These are phyloP conservation scores for Sarcophaga subvicina DNA, from an alignment of 2,888 invertebrate genomes.

Conservation along the genomic window DNA sequence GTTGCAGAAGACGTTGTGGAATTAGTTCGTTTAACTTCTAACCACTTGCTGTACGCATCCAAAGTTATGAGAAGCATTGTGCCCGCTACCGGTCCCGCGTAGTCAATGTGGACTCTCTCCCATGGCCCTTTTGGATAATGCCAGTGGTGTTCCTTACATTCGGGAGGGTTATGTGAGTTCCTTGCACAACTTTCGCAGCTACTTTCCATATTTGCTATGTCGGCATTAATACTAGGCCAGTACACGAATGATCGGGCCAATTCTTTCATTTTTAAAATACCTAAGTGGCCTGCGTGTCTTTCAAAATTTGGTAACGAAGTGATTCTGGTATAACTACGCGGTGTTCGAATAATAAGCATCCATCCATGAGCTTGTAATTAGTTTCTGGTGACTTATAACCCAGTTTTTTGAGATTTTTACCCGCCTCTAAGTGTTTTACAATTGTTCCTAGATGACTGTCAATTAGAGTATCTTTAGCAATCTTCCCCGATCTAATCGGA, in stretches of 20 bases:
- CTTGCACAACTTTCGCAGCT: conserved; percentile 31
- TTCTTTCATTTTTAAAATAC: conserved; percentile 47
- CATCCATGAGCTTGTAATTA: conserved; percentile 11
- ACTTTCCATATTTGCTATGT: conserved; percentile 29
- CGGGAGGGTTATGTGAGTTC: conserved; percentile 19
- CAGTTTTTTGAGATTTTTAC: neutral
- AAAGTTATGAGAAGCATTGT: conserved; percentile 75
- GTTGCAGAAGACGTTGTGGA: conserved; percentile 39
- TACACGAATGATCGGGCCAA: conserved; percentile 36
- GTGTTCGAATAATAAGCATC: conserved; percentile 27
- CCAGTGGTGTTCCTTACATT: conserved; percentile 52
- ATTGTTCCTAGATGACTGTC: neutral
- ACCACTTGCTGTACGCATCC: conserved; percentile 62
- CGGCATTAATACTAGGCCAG: conserved; percentile 39
- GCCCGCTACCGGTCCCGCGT: conserved; percentile 78
- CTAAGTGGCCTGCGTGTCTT: conserved; percentile 29
- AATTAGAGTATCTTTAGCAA: neutral
- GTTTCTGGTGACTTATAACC: conserved; percentile 14
- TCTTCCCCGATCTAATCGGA: neutral
- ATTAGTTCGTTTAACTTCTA: conserved; percentile 46
- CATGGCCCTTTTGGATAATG: conserved; percentile 46
- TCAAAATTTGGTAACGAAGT: neutral
- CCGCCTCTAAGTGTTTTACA: conserved; percentile 5
- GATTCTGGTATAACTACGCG: neutral
- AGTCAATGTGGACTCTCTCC: conserved; percentile 73